Base-by-base conservation (phyloP, 2,888 invertebrate genomes). In the Electrophaes corylata region DNA sequence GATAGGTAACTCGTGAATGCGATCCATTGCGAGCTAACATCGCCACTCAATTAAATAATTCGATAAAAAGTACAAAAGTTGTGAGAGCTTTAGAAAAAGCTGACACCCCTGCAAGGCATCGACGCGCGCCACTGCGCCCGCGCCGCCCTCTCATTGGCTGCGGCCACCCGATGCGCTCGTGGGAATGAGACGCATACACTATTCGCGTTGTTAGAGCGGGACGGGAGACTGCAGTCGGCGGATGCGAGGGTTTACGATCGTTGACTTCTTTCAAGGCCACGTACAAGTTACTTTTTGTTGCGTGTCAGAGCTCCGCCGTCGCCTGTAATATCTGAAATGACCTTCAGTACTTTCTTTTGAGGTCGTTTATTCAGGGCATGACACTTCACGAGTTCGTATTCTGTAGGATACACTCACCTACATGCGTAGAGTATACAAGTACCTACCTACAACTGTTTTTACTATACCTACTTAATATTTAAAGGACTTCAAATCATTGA, bases 211-310 rank as follows among this genome's bases (percentile, higher is more conserved):
- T 58, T 59, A 51, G 82, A 86, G 72, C 46, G 83, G 67, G 86
- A 84, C 54, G 62, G 75, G 20, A 10, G 67, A 75, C 66, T 85
- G 86, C 87, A 86, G 71, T 78, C 84, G 83, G 75, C 89, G 90
- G 90, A 88, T 88, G 88, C 87, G 81, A 89, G 88, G 88, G 89
- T 84, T 84, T 76, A 84, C 89, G 91, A 88, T 81, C 91, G 84
- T 88, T 91, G 91, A 91, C 91, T 90, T 74, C 80, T 78, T 76
- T 84, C 91, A 91, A 91, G 91, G 91, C 88, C 89, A 88, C 73
- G 75, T 71, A 64, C 82, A 75, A 82, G 86, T 80, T 68, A 79
- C 79, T 86, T 88, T 88, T 87, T 86, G 78, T 87, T 76, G 73
- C 76, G 78, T 85, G 83, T 51, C 83, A 79, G 80, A 82, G 82